Evolutionary conservation across 2,797 vertebrate genomes (phyloP).

Genomic region (Peromyscus melanophrys): DNA sequence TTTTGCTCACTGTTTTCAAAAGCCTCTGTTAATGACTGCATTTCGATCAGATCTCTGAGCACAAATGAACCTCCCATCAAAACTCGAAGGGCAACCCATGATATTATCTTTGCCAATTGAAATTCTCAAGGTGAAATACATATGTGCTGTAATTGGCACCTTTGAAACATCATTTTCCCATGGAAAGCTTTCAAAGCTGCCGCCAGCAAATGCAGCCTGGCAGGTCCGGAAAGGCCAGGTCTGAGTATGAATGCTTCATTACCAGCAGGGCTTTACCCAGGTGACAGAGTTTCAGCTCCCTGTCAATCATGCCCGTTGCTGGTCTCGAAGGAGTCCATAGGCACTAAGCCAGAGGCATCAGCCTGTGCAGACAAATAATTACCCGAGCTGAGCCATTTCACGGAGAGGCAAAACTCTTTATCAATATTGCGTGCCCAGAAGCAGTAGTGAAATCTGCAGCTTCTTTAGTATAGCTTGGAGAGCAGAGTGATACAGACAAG

Average conservation of each 20-base stretch:
- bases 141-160: slow-evolving; percentile 58
- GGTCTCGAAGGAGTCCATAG: slow-evolving; percentile 79
- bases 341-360: slow-evolving; percentile 79
- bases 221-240: slow-evolving; percentile 73
- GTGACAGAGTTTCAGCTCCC: slow-evolving; percentile 77
- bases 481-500: neutral
- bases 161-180: slow-evolving; percentile 79
- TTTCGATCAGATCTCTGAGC: slow-evolving; percentile 80
- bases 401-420: slow-evolving; percentile 77
- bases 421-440: slow-evolving; percentile 56
- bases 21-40: slow-evolving; percentile 79
- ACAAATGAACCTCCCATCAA: slow-evolving; percentile 81
- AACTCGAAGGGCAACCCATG: slow-evolving; percentile 81
- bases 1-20: slow-evolving; percentile 76
- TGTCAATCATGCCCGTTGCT: slow-evolving; percentile 76
- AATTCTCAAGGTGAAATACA: slow-evolving; percentile 74
- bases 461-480: neutral
- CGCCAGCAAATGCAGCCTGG: slow-evolving; percentile 74
- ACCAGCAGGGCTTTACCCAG: slow-evolving; percentile 73
- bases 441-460: neutral
- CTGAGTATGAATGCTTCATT: slow-evolving; percentile 83
- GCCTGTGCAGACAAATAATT: slow-evolving; percentile 85
- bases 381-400: slow-evolving; percentile 80
- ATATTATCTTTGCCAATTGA: slow-evolving; percentile 84
- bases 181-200: slow-evolving; percentile 74